Evolutionary conservation across 2,113 vertebrate genomes (phyloP).

Genomic region (Nothoprocta pentlandii): DNA sequence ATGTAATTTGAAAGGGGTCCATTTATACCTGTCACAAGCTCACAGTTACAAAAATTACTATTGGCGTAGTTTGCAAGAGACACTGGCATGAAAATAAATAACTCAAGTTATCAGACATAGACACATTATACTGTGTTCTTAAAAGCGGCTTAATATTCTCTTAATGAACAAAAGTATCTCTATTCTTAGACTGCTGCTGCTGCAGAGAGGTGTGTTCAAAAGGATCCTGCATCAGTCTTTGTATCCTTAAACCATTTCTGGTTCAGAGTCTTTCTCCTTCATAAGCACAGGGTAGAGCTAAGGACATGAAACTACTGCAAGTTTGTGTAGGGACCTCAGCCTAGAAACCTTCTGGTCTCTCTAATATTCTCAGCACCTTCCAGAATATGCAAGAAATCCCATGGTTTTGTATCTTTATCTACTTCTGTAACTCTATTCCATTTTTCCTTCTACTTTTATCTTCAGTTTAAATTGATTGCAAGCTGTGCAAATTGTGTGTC

Average conservation of each 20-base stretch:
- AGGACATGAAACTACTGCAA: background rate
- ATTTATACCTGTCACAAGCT: slow-evolving; percentile 2
- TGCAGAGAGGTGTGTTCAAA: background rate
- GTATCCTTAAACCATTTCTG: background rate
- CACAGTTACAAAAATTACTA: background rate
- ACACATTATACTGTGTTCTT: background rate
- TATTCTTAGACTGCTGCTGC: background rate
- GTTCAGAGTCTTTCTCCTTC: background rate
- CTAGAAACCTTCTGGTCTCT: background rate
- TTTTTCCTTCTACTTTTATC: background rate
- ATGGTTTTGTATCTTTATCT: rapidly evolving
- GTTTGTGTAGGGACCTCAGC: background rate
- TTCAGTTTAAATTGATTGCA: background rate
- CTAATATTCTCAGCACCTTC: background rate
- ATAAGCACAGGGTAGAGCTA: background rate
- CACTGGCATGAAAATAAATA: background rate
- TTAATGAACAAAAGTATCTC: background rate
- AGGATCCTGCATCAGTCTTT: background rate
- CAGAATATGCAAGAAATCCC: background rate
- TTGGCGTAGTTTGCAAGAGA: background rate
- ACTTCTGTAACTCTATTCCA: background rate
- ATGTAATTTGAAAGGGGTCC: background rate
- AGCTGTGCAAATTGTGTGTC: background rate
- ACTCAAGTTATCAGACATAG: background rate
- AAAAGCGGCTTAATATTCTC: background rate